Conservation (phyloP, 2,797 vertebrate species). For the Pipistrellus pipistrellus region DNA sequence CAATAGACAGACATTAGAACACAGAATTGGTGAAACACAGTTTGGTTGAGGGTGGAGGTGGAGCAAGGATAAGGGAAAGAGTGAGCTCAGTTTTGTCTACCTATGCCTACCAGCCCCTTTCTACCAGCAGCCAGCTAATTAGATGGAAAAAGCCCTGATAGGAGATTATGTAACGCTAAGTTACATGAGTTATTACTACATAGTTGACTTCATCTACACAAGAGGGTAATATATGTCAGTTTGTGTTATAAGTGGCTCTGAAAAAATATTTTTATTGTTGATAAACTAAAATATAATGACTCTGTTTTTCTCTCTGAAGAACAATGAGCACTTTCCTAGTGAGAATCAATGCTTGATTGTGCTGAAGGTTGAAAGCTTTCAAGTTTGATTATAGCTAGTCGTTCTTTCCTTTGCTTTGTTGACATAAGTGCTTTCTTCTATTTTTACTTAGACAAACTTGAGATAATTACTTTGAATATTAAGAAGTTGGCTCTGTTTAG, state of each 20-base stretch:
- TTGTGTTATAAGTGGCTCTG: not conserved
- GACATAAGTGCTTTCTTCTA: conserved; percentile 24
- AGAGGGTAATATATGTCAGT: not conserved
- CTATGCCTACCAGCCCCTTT: not conserved
- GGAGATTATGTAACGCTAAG: not conserved
- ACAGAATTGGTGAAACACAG: not conserved
- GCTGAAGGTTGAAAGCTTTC: conserved; percentile 27
- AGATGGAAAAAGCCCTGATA: not conserved
- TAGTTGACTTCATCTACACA: conserved; percentile 6
- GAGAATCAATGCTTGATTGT: conserved; percentile 54
- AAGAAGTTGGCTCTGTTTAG: conserved; percentile 22
- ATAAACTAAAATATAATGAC: conserved; percentile 20
- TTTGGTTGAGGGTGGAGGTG: not conserved
- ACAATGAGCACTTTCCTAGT: not conserved
- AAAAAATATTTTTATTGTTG: not conserved
- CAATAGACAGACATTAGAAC: not conserved
- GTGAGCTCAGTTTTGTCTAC: not conserved
- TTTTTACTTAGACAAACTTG: conserved; percentile 32
- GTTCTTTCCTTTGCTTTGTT: conserved; percentile 59
- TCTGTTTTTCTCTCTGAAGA: not conserved
- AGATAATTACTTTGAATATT: conserved; percentile 42
- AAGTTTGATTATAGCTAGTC: conserved; percentile 14
- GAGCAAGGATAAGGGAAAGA: not conserved
- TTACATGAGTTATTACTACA: not conserved
- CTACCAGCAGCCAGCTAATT: not conserved